Base-by-base conservation (phyloP, 2,888 invertebrate species). In the Hecatera dysodea region DNA sequence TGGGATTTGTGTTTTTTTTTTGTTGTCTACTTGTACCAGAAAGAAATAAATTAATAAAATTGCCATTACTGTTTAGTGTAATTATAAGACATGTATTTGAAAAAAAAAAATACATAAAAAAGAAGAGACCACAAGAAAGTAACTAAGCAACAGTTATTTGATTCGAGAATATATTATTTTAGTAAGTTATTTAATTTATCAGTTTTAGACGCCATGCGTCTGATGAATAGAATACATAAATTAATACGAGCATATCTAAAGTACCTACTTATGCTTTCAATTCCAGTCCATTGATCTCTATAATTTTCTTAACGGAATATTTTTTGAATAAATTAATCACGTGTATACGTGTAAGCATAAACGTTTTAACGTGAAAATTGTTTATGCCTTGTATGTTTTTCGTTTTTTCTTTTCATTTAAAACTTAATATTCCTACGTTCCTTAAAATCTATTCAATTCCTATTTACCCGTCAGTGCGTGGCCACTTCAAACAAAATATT, bases 401-500 rank as follows among this genome's bases (percentile, higher is more conserved):
- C 11, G 24, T 2, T 15, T n/a, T 39, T n/a, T 22, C 3, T n/a
- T 39, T n/a, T 22, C 3, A 12, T n/a, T n/a, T 15, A 19, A 69
- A 46, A 55, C 22, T 11, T 29, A 1, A 2, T 12, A 9, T 57
- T 36, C 33, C 11, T 33, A 8, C 1, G 4, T 22, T 12, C 24
- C 42, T 63, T 12, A 2, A 60, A 39, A 70, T 63, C 42, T n/a
- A 63, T 65, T 60, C 36, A 42, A 69, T 57, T 65, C 36, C 27
- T 65, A 57, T 65, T 66, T 48, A 59, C 44, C 57, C 64, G 52
- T 72, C 65, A 73, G 55, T 55, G 66, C 66, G 61, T 70, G n/a
- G 44, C 70, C 72, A 75, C 78, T 84, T 82, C 69, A 75, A 86
- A 81, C 69, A 82, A 83, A 77, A 83, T 80, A 81, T 81, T 78